These are phyloP conservation scores for Sesia apiformis DNA, from an alignment of 2,888 invertebrate species.

Conservation along the genomic window DNA sequence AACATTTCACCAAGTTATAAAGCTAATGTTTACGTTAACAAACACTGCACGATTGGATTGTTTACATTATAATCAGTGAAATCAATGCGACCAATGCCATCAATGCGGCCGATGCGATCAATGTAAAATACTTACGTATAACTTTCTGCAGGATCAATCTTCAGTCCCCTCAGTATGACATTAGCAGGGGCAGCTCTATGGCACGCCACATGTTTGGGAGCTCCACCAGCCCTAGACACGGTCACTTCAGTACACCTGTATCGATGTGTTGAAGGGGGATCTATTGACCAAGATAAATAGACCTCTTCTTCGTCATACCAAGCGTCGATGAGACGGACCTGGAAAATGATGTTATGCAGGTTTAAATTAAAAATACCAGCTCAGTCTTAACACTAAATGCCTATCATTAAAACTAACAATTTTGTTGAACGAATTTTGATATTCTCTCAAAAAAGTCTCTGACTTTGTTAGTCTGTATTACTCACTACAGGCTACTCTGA, in stretches of 20 bases:
- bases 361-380: background rate
- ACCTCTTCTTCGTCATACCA: conserved; percentile 60
- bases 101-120: too few species aligned
- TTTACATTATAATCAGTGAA: too few species aligned
- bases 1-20: too few species aligned
- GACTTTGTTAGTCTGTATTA: too few species aligned
- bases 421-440: background rate
- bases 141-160: conserved; percentile 49
- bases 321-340: conserved; percentile 54
- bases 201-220: conserved; percentile 58
- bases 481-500: too few species aligned
- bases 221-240: conserved; percentile 41
- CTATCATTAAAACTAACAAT: too few species aligned
- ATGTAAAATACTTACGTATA: conserved; percentile 45
- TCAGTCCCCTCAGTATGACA: conserved; percentile 50
- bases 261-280: conserved; percentile 43
- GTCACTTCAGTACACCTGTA: conserved; percentile 60
- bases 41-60: too few species aligned
- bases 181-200: conserved; percentile 54
- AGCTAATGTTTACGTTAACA: too few species aligned
- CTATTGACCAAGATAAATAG: conserved; percentile 54
- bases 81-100: too few species aligned
- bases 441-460: background rate
- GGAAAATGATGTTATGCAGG: background rate
- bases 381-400: background rate